Conservation (phyloP, 2,113 vertebrate species). For the Irena cyanogastra region DNA sequence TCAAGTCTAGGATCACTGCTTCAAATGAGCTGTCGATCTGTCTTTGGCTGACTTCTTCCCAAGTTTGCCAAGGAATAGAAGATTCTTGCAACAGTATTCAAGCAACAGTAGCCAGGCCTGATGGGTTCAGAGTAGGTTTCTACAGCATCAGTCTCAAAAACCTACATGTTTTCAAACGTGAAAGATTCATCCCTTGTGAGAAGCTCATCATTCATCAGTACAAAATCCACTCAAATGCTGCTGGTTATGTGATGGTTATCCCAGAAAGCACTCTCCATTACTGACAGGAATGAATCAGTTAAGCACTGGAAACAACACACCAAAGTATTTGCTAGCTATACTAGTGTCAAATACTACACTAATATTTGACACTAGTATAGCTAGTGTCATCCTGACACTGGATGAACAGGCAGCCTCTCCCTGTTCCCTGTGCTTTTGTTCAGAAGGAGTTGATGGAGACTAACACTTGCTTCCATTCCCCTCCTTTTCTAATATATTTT, state of each 20-base stretch:
- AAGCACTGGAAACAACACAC: neutral
- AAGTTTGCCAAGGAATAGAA: neutral
- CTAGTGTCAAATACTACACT: too few species aligned
- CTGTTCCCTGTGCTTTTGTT: neutral
- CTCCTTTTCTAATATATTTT: neutral
- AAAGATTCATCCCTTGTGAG: neutral
- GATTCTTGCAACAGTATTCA: neutral
- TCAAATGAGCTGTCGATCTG: neutral
- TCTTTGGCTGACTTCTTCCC: neutral
- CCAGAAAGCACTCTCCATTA: neutral
- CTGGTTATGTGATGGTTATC: neutral
- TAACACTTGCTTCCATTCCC: neutral
- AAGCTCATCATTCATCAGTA: neutral
- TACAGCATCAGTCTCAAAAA: neutral
- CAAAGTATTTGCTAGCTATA: neutral
- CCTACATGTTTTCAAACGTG: neutral
- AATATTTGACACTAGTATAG: too few species aligned
- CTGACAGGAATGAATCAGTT: neutral
- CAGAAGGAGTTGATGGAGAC: neutral
- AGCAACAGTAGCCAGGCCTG: neutral
- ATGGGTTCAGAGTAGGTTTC: neutral
- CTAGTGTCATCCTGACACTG: too few species aligned
- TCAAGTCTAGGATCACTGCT: neutral
- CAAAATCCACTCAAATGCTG: neutral
- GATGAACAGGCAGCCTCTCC: neutral